Percentiles rank a stretch among this genome's conserved stretches.
Conservation (phyloP, 2,113 vertebrate species). For the Gracilinanus agilis region DNA sequence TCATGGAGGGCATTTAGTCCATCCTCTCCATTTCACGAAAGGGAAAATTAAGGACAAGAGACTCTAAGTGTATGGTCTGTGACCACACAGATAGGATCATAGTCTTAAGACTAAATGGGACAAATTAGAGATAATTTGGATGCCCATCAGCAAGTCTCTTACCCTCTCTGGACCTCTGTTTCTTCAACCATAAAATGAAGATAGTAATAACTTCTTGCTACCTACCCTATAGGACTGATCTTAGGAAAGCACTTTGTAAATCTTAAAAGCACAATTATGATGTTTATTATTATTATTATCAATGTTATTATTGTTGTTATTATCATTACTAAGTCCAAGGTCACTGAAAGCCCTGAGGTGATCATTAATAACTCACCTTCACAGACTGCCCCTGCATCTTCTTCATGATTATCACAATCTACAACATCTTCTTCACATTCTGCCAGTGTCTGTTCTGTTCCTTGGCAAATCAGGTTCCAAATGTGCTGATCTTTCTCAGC, state of each 20-base stretch:
- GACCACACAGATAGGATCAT: not conserved
- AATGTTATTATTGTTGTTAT: not conserved
- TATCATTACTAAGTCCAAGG: not conserved
- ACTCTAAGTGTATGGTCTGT: not conserved
- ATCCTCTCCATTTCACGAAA: not conserved
- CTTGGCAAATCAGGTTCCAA: not conserved
- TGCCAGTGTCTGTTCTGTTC: conserved; percentile 33
- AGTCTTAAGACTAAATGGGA: not conserved
- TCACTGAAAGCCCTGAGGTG: not conserved
- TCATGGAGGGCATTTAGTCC: not conserved
- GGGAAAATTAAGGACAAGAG: not conserved
- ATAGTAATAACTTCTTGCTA: not conserved
- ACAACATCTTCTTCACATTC: not conserved
- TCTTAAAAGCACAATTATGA: rapidly evolving
- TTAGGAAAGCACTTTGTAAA: not conserved
- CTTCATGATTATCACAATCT: rapidly evolving
- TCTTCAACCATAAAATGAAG: not conserved
- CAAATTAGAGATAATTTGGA: not conserved
- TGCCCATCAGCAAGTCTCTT: not conserved
- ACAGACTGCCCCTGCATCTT: conserved; percentile 60
- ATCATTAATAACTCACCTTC: conserved; percentile 45
- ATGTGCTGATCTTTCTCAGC: not conserved
- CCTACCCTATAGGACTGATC: not conserved
- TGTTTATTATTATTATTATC: not conserved
- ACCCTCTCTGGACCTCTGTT: not conserved